Conservation (phyloP, 2,797 vertebrate species). For the Echeneis naucrates region DNA sequence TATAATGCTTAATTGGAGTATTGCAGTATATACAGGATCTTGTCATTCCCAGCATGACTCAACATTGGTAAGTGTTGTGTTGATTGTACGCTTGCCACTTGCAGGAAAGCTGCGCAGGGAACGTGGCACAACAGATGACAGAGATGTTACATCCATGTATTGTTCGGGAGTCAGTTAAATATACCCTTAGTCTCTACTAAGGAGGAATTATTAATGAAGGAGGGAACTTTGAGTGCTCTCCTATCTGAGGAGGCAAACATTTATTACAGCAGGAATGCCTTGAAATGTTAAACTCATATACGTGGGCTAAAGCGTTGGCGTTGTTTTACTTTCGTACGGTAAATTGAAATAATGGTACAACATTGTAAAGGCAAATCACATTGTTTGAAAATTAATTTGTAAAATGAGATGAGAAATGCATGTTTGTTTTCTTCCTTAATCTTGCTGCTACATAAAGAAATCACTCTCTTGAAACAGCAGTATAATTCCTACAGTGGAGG, state of each 20-base stretch:
- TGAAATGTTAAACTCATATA: conserved; percentile 58
- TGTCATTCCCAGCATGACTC: conserved; percentile 97
- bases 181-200: conserved; percentile 40
- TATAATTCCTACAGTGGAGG: conserved; percentile 50
- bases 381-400: conserved; percentile 56
- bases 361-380: conserved; percentile 57
- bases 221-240: conserved; percentile 42
- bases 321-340: conserved; percentile 57
- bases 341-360: conserved; percentile 57
- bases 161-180: conserved; percentile 62
- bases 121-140: conserved; percentile 52
- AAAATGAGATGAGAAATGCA: conserved; percentile 59
- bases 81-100: conserved; percentile 87
- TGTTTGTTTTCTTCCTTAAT: conserved; percentile 42
- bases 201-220: conserved; percentile 48
- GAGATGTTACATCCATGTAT: conserved; percentile 61
- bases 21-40: conserved; percentile 93
- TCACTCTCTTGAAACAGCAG: conserved; percentile 56
- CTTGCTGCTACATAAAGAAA: conserved; percentile 76
- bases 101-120: conserved; percentile 63
- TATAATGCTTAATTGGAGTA: conserved; percentile 88
- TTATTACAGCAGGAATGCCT: conserved; percentile 50
- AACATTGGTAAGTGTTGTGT: conserved; percentile 81
- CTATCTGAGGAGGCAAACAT: conserved; percentile 39
- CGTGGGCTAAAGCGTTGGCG: conserved; percentile 57